Evolutionary conservation across 2,113 vertebrate species (phyloP).

Genomic region (Pituophis catenifer): DNA sequence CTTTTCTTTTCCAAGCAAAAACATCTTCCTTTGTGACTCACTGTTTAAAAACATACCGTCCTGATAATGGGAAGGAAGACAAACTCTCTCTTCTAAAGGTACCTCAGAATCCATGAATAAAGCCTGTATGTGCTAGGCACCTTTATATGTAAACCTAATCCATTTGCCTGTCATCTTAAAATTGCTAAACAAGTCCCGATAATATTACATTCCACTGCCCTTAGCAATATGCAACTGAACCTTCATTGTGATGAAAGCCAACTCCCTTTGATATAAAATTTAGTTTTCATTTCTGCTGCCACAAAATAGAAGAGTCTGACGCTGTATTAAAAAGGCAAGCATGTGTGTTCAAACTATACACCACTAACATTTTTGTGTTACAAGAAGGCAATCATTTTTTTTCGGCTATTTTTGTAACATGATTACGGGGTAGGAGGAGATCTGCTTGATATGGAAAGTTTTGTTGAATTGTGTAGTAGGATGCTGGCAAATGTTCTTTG

Average conservation of each 20-base stretch:
- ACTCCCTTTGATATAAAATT: constrained; percentile 71
- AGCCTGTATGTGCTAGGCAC: constrained; percentile 43
- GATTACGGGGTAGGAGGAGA: not conserved
- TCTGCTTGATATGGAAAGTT: not conserved
- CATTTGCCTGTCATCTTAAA: constrained; percentile 68
- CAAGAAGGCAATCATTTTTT: constrained; percentile 31
- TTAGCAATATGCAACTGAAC: constrained; percentile 63
- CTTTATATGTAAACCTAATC: constrained; percentile 65
- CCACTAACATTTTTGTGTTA: constrained; percentile 45
- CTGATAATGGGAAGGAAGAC: constrained; percentile 46
- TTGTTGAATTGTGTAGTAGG: constrained; percentile 21
- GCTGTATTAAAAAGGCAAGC: constrained; percentile 54
- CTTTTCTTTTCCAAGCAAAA: constrained; percentile 28
- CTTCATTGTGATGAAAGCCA: constrained; percentile 67
- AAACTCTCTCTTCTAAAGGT: constrained; percentile 25
- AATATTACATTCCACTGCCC: constrained; percentile 75
- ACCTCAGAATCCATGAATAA: constrained; percentile 42
- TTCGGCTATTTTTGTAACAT: not conserved
- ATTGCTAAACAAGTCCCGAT: constrained; percentile 69
- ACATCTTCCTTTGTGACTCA: constrained; percentile 31
- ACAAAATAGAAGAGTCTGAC: constrained; percentile 59
- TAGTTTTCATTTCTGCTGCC: constrained; percentile 62
- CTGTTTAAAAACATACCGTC: constrained; percentile 60
- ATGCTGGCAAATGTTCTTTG: constrained; percentile 1
- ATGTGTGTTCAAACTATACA: constrained; percentile 49